Conservation (phyloP, 2,113 vertebrate species). For the Cromileptes altivelis region DNA sequence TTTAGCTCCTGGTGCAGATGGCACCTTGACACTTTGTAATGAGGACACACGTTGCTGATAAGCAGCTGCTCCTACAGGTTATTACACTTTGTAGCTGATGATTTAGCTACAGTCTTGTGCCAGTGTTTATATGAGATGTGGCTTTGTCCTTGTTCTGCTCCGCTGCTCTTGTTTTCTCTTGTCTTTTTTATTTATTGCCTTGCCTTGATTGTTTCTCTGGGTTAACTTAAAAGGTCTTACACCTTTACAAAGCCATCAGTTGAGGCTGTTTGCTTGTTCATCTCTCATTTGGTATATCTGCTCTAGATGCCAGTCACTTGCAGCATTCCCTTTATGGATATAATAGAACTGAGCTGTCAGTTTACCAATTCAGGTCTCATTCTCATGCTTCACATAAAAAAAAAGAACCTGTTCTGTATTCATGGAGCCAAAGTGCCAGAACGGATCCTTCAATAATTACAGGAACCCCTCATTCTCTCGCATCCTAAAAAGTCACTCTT, state of each 20-base stretch:
- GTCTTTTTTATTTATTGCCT: constrained; percentile 10
- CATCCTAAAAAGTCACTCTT: constrained; percentile 56
- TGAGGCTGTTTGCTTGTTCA: background rate
- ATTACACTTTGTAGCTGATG: background rate
- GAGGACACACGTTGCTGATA: constrained; percentile 16
- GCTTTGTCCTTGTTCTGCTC: background rate
- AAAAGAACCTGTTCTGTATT: constrained; percentile 16
- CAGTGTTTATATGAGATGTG: background rate
- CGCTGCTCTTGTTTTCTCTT: constrained; percentile 9
- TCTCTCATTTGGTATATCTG: background rate
- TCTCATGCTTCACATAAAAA: background rate
- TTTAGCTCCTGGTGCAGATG: background rate
- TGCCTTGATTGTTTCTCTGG: background rate
- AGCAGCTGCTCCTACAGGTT: constrained; percentile 8
- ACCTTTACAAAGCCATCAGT: background rate
- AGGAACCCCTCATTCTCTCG: constrained; percentile 21
- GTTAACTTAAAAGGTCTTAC: background rate
- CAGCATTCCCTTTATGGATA: background rate
- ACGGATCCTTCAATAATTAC: constrained; percentile 32
- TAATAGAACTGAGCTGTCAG: background rate
- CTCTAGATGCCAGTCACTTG: background rate
- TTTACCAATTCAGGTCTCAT: background rate
- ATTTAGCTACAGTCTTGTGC: background rate
- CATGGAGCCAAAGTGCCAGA: constrained; percentile 22
- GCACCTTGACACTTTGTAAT: constrained; percentile 15